phyloP scores from a whole-genome alignment of 2,888 invertebrate genomes.

The Apotomis capreana region DNA sequence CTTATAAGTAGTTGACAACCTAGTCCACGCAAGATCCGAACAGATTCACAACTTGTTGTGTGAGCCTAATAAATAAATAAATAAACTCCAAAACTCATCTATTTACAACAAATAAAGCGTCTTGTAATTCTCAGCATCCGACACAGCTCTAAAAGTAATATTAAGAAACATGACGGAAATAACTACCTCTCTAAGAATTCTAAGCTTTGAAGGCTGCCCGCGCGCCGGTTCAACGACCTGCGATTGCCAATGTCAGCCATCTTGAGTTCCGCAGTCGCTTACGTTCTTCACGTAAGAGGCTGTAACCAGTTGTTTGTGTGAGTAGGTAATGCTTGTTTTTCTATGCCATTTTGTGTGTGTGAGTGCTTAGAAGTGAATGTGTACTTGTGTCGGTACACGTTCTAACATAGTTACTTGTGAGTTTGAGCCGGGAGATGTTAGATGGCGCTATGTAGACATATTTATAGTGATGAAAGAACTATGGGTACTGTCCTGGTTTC shows the following conservation, averaged over 20 bases:
- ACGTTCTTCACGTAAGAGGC: conserved; percentile 83
- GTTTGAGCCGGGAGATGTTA: conserved; percentile 49
- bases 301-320: conserved; percentile 77
- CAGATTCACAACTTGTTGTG: neutral
- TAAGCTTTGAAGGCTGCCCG: conserved; percentile 82
- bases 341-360: conserved; percentile 68
- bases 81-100: neutral
- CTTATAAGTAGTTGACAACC: neutral
- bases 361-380: conserved; percentile 70
- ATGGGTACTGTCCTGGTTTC: neutral
- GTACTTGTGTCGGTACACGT: conserved; percentile 51
- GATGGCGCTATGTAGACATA: conserved; percentile 51
- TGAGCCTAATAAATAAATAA: too few relatives aligned
- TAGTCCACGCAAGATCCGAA: conserved; percentile 12
- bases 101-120: conserved; percentile 10
- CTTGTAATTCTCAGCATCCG: conserved; percentile 46
- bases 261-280: conserved; percentile 83
- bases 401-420: conserved; percentile 44
- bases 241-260: conserved; percentile 84
- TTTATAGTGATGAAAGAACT: conserved; percentile 8
- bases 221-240: conserved; percentile 75
- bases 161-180: conserved; percentile 73
- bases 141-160: conserved; percentile 59
- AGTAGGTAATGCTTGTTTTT: conserved; percentile 78
- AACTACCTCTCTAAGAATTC: conserved; percentile 80